Evolutionary conservation across 2,888 invertebrate genomes (phyloP).

Genomic region (Leptinotarsa peninsularis): DNA sequence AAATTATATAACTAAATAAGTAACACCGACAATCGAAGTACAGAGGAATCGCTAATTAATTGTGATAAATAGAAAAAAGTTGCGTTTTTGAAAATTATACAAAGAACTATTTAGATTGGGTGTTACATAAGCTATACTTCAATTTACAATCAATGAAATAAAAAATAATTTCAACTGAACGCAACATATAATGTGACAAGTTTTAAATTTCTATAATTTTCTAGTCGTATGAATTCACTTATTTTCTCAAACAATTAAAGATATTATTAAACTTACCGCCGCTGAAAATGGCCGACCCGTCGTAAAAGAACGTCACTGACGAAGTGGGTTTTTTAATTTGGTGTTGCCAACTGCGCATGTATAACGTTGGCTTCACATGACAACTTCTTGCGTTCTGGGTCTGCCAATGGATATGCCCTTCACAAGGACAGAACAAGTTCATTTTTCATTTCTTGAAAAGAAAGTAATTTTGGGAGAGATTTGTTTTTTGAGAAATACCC

Average conservation of each 20-base stretch:
- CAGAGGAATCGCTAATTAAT: neutral
- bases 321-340: conserved; percentile 33
- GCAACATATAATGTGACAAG: neutral
- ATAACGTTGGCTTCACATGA: neutral
- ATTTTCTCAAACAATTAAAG: conserved; percentile 8
- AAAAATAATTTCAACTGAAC: neutral
- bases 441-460: too few relatives aligned
- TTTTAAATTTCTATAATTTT: neutral
- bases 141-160: neutral
- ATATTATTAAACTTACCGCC: conserved; percentile 34
- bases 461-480: too few relatives aligned
- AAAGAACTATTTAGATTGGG: neutral
- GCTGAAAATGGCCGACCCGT: conserved; percentile 42
- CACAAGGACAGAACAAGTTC: too few relatives aligned
- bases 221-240: neutral
- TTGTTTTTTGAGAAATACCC: too few relatives aligned
- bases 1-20: neutral
- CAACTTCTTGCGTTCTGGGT: too few relatives aligned
- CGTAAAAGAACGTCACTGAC: conserved; percentile 34
- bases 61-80: neutral
- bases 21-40: neutral
- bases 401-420: too few relatives aligned
- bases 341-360: conserved; percentile 29
- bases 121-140: conserved; percentile 6
- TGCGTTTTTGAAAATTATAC: neutral